Base-by-base conservation (phyloP, 2,797 vertebrate species). In the Chaetodon trifasciatus region DNA sequence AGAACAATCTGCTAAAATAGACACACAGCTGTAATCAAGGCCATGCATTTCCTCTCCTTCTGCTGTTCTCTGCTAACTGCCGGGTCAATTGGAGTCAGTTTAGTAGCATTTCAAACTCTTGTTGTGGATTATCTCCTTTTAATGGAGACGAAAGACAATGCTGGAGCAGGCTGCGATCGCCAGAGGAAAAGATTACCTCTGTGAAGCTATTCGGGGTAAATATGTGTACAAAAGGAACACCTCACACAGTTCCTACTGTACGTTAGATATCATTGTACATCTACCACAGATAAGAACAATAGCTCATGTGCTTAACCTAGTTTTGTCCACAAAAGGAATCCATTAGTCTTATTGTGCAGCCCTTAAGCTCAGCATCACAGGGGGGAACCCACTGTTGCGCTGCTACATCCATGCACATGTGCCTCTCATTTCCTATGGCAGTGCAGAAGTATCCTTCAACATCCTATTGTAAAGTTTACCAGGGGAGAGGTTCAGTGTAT, bases 11-110 rank as follows among this genome's bases (percentile, higher is more conserved):
- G 95, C 97, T 96, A 96, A 97, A 97, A 97, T 96, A 97, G 96
- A 97, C 94, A 95, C 95, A 94, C 95, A 94, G 95, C 96, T 96
- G 95, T 96, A 97, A 97, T 98, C 97, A 97, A 97, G 97, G 96
- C 95, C 96, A 96, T 97, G 96, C 95, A 96, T 98, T 97, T 96
- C 96, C 96, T 97, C 96, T 96, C 93, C 96, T 91, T 94, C 91
- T 91, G 93, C 94, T 93, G 93, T 93, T 92, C 83, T 93, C 94
- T 94, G 87, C 96, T 97, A 96, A 97, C 97, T 94, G 95, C 95
- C 85, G 96, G 96, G 97, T 98, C 97, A 98, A 97, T 97, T 97
- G 96, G 97, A 97, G 95, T 95, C 96, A 96, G 96, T 97, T 97
- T 96, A 96, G 90, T 91, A 94, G 96, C 95, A 95, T 97, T 96